Evolutionary conservation across 2,888 invertebrate species (phyloP), one percentile per base, ranked within the genome.

Genomic region (Steinernema scapterisci): DNA sequence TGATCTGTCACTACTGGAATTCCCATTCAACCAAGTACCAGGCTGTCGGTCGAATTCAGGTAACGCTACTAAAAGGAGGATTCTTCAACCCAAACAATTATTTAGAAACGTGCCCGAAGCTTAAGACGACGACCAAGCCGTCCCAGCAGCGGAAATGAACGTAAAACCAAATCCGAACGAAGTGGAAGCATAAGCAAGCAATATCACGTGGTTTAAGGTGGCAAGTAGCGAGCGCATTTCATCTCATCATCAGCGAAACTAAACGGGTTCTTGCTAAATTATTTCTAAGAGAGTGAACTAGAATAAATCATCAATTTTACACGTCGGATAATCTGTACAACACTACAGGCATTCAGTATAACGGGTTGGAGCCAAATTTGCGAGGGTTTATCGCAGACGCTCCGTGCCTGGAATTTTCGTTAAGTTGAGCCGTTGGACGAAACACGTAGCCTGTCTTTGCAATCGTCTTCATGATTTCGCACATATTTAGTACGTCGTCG

Each of bases 401-500:
- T 48, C 38, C 38, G 9, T 38, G 38, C 38, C 38, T 38, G 38
- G 38, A 52, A 52, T 25, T 31, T 5, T 63, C 63, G 1, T 13
- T 27, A 16, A 63, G 13, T 31, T 9, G 23, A 21, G 63, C 46
- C 7, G 46, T 72, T 1, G 51, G 11, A 5, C 43, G 43, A 16
- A 72, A 72, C 5, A 72, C 72, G 31, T 52, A 51, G 7, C 72
- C 72, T 11, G 46, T 79, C 73, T 84, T 76, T 31, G 87, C 79
- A 48, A 89, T 75, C 19, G 78, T 81, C 73, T 80, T 82, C 75
- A 89, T 73, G 43, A 89, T 88, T 25, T 82, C 83, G 0, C 87
- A 87, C 72, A 89, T 88, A 80, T 89, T 89, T 73, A 78, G 85
- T 75, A 89, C 88, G 80, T 89, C 89, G 85, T 89, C 86, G n/a